Base-by-base conservation (phyloP, 2,797 vertebrate genomes). In the Erethizon dorsatum region DNA sequence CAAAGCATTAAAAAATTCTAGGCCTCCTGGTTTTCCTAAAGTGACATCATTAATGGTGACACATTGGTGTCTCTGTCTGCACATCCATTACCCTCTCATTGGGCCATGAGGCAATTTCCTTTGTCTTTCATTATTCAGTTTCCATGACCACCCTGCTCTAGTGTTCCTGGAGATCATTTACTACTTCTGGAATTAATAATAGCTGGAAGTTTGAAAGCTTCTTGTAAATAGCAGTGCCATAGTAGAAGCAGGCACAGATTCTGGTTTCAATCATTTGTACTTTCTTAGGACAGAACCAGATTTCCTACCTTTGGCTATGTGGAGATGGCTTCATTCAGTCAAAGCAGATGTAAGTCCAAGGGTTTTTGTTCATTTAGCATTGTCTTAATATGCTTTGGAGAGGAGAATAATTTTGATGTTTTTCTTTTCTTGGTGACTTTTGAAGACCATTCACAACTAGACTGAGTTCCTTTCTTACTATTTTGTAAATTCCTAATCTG, bases 101-200 rank as follows among this genome's bases (percentile, higher is more conserved):
- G 95, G 96, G 79, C 77, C 69, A 89, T 97, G 98, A 98, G 91
- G 97, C 96, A 97, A 97, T 98, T 98, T 98, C 97, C 97, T 98
- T 94, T 97, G 91, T 95, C 94, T 97, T 92, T 93, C 63, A 41
- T 97, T 96, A 65, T 78, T 98, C 33, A 26, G 94, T 97, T 98
- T 98, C 97, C 97, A 88, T 57, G 96, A 90, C 63, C 87, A 54
- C 71, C 79, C 87, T 95, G 97, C 90, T 92, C 95, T 18, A 20
- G 85, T 20, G 47, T 96, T 96, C 93, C 94, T 95, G 95, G 85
- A 97, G 97, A 95, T 87, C 96, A 98, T 97, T 97, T 97, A 97
- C 97, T 77, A 18, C 95, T 98, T 97, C 97, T 98, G 98, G 94
- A 96, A 97, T 97, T 96, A 97, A 96, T 98, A 98, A 97, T 45